These are phyloP conservation scores for Microplitis mediator DNA, from an alignment of 1,140 invertebrate species.

Conservation along the genomic window DNA sequence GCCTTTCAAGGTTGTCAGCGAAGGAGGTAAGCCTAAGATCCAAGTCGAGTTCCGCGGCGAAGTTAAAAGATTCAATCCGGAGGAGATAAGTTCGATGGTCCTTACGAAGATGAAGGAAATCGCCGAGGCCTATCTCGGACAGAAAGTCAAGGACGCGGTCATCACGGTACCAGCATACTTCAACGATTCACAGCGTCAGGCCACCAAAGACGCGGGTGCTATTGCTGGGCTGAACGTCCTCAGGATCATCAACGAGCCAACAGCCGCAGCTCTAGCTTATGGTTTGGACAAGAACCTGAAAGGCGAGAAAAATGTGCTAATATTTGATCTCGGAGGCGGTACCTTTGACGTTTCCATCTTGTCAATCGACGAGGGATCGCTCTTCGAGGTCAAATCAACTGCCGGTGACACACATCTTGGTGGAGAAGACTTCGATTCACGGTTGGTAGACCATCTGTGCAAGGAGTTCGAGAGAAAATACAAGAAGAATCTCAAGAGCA, in stretches of 20 bases:
- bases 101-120: slow-evolving; percentile 80
- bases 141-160: slow-evolving; percentile 60
- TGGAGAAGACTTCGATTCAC: slow-evolving; percentile 84
- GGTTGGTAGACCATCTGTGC: slow-evolving; percentile 76
- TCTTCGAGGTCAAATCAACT: slow-evolving; percentile 81
- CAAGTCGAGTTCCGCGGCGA: slow-evolving; percentile 76
- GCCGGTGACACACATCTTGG: slow-evolving; percentile 78
- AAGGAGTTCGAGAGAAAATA: slow-evolving; percentile 66
- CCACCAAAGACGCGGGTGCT: slow-evolving; percentile 70
- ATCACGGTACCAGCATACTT: slow-evolving; percentile 74
- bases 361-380: slow-evolving; percentile 82
- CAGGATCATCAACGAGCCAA: slow-evolving; percentile 81
- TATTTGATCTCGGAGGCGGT: slow-evolving; percentile 78
- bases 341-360: slow-evolving; percentile 88
- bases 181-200: slow-evolving; percentile 73
- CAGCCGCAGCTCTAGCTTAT: slow-evolving; percentile 79
- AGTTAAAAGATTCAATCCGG: slow-evolving; percentile 74
- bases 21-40: slow-evolving; percentile 68
- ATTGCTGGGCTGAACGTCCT: slow-evolving; percentile 75
- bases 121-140: slow-evolving; percentile 64
- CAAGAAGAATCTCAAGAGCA: slow-evolving; percentile 59
- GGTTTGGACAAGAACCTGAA: slow-evolving; percentile 77
- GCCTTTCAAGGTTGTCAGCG: slow-evolving; percentile 71
- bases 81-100: slow-evolving; percentile 85
- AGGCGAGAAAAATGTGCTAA: slow-evolving; percentile 77